Evolutionary conservation across 2,113 vertebrate genomes (phyloP), one percentile per base, ranked within the genome.

Genomic region (Tretioscincus oriximinensis): DNA sequence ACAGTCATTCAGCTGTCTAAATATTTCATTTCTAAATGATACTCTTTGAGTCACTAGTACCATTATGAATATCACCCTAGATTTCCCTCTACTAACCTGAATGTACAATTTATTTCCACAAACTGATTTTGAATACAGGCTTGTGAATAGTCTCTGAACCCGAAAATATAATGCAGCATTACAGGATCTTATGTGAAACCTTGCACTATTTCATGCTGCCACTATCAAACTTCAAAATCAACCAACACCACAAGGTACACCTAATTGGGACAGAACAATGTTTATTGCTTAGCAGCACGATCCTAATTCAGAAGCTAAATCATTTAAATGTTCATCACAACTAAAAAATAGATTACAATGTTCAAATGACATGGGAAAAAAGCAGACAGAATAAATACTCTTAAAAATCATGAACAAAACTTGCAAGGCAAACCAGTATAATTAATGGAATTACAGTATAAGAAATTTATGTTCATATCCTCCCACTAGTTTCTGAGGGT

Each of bases 231-330:
- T 24, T 47, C 28, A 73, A 85, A 81, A 77, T 82, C 69, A 87
- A 73, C 28, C 73, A 88, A 70, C 83, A 35, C 54, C 74, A 90
- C 61, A 80, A 84, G 3, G n/a, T 45, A 86, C 75, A 69, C 20
- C 47, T 26, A 64, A 76, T 83, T 84, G 85, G 79, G 87, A 76
- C 73, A 88, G 71, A 72, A 86, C 26, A 78, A 61, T 74, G 84
- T 77, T 77, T 90, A 84, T 90, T 85, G 88, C 87, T 90, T 83
- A 92, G 87, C 90, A 87, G 80, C 76, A 41, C 54, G 87, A 90
- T 75, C 81, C 74, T 63, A 77, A 90, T 70, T 81, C 10, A 78
- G 0, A 14, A 87, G 35, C 73, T 78, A 86, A 87, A 72, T 84
- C 54, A 65, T 73, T 81, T 29, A 31, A 11, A 47, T 14, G 18